Evolutionary conservation across 2,797 vertebrate species (phyloP).

Genomic region (Mormyrus proboscirostris): DNA sequence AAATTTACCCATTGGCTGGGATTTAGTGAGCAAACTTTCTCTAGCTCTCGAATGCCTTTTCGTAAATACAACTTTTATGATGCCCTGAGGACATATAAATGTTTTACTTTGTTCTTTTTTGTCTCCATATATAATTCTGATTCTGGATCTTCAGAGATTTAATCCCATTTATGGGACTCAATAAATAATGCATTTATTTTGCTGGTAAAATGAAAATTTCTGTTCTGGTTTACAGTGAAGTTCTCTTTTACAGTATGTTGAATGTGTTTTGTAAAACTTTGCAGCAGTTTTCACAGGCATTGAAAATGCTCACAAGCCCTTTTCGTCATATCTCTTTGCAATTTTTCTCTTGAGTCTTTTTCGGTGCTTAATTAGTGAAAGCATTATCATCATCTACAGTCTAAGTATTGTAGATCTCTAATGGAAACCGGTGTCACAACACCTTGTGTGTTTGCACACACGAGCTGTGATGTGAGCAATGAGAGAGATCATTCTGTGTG

Average conservation of each 20-base stretch:
- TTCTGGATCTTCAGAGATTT: background rate
- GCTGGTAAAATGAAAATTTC: background rate
- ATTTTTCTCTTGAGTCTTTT: background rate
- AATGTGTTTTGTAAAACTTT: background rate
- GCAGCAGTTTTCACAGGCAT: background rate
- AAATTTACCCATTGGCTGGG: background rate
- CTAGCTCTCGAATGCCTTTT: background rate
- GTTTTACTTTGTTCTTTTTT: background rate
- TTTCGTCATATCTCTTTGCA: background rate
- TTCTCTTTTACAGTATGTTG: background rate
- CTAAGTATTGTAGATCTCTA: background rate
- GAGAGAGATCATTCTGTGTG: background rate
- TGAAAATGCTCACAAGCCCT: background rate
- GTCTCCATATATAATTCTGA: background rate
- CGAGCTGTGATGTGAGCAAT: background rate
- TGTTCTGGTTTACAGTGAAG: background rate
- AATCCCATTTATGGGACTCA: background rate
- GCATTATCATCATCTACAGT: background rate
- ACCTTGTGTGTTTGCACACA: background rate
- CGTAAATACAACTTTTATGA: background rate
- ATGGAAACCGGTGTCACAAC: background rate
- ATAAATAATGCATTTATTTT: background rate
- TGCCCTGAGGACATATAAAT: background rate
- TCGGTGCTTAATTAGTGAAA: background rate
- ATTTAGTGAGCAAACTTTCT: background rate